Conservation (phyloP, 1,140 invertebrate species). For the Mya arenaria region DNA sequence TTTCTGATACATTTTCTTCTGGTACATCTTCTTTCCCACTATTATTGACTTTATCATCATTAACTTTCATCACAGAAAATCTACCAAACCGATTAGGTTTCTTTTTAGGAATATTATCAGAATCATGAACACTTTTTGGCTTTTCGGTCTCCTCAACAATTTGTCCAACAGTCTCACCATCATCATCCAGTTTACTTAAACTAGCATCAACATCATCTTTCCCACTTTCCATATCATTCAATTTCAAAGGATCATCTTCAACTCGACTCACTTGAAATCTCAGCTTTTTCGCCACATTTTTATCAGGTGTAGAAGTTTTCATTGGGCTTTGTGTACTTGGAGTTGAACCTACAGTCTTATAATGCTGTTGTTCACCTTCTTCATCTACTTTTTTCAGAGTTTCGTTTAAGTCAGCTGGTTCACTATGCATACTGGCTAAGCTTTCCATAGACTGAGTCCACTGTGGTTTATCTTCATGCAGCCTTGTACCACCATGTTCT, state of each 20-base stretch:
- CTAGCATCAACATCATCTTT: background rate
- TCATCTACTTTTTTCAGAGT: constrained; percentile 29
- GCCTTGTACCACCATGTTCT: background rate
- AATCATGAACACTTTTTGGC: no score
- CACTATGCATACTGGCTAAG: constrained; percentile 21
- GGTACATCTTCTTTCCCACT: background rate
- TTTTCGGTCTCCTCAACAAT: no score
- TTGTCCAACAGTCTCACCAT: no score
- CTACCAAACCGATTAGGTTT: background rate
- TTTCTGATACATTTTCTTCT: background rate
- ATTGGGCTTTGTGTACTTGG: background rate
- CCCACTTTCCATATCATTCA: background rate
- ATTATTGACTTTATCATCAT: background rate
- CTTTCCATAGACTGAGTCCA: constrained; percentile 52
- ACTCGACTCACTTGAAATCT: constrained; percentile 65
- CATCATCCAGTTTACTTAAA: no score
- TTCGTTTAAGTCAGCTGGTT: constrained; percentile 23
- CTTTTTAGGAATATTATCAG: no score
- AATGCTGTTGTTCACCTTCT: background rate
- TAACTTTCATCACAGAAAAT: background rate
- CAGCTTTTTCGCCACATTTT: constrained; percentile 38
- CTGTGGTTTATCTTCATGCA: constrained; percentile 38
- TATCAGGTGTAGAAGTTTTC: background rate
- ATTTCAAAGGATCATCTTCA: constrained; percentile 62
- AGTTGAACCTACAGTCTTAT: background rate